Evolutionary conservation across 2,888 invertebrate genomes (phyloP).

Genomic region (Panzeria rudis): DNA sequence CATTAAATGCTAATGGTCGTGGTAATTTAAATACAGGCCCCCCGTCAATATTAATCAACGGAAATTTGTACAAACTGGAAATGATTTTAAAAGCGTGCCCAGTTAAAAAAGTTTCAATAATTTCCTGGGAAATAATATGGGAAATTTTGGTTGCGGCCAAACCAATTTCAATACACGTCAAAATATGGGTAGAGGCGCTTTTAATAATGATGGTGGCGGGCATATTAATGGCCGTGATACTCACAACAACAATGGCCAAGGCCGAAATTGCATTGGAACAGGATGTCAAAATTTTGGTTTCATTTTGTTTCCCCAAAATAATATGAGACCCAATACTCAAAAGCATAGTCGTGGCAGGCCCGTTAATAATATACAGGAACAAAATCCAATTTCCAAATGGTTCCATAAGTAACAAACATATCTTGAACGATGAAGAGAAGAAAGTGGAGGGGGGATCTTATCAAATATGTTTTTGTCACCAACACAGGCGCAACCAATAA

Average conservation of each 20-base stretch:
- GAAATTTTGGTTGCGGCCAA: constrained; percentile 27
- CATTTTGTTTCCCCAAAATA: constrained; percentile 13
- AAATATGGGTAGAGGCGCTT: constrained; percentile 16
- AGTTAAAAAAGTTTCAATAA: background rate
- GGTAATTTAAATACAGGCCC: constrained; percentile 18
- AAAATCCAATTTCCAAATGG: constrained; percentile 3
- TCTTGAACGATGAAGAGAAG: background rate
- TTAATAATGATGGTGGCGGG: constrained; percentile 31
- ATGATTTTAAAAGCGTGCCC: background rate
- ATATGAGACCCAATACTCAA: background rate
- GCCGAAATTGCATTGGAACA: no score
- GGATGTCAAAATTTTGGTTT: constrained; percentile 43
- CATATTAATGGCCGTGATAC: constrained; percentile 40
- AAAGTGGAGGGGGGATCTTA: constrained; percentile 39
- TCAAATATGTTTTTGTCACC: constrained; percentile 45
- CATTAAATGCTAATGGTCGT: background rate
- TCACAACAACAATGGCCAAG: constrained; percentile 17
- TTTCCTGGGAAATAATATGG: constrained; percentile 21
- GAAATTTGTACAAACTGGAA: constrained; percentile 16
- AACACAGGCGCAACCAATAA: background rate
- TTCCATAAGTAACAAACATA: background rate
- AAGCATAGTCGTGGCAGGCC: constrained; percentile 5
- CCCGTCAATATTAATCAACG: constrained; percentile 47
- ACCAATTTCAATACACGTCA: constrained; percentile 12
- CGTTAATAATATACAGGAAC: constrained; percentile 26